These are phyloP conservation scores for Menidia menidia DNA, from an alignment of 2,797 vertebrate genomes.

Conservation along the genomic window DNA sequence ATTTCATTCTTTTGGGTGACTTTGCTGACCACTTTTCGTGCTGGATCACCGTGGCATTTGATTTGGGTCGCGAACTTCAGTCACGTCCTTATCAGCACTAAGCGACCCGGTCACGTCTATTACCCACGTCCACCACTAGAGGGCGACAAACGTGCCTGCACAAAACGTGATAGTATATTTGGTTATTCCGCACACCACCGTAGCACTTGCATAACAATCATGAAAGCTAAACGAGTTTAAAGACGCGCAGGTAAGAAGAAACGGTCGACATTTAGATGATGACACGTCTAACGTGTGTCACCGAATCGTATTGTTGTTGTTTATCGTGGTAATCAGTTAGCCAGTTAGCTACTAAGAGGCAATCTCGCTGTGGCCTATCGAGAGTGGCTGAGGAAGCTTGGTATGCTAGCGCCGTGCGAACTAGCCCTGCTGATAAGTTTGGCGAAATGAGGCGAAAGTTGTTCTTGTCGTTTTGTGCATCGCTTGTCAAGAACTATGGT, in stretches of 20 bases:
- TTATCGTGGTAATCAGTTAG: slow-evolving; percentile 25
- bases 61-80: slow-evolving; percentile 31
- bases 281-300: too few species aligned
- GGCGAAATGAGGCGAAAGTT: slow-evolving; percentile 31
- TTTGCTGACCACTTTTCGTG: not conserved
- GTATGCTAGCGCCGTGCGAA: slow-evolving; percentile 36
- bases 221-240: slow-evolving; percentile 69
- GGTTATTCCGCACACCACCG: slow-evolving; percentile 72
- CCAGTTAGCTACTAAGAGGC: slow-evolving; percentile 45
- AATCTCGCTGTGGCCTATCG: slow-evolving; percentile 55
- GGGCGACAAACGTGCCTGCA: slow-evolving; percentile 63
- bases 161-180: slow-evolving; percentile 67
- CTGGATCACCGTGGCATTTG: not conserved
- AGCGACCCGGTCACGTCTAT: slow-evolving; percentile 2
- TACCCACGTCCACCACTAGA: slow-evolving; percentile 46
- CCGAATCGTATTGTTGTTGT: not conserved
- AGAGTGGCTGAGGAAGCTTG: slow-evolving; percentile 46
- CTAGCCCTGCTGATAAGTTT: slow-evolving; percentile 55
- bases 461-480: not conserved
- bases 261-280: not conserved
- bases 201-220: slow-evolving; percentile 74
- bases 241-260: slow-evolving; percentile 70
- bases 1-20: not conserved
- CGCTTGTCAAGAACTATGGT: rapidly evolving
- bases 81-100: not conserved